Evolutionary conservation across 2,888 invertebrate species (phyloP).

Genomic region (Polydesmus complanatus): DNA sequence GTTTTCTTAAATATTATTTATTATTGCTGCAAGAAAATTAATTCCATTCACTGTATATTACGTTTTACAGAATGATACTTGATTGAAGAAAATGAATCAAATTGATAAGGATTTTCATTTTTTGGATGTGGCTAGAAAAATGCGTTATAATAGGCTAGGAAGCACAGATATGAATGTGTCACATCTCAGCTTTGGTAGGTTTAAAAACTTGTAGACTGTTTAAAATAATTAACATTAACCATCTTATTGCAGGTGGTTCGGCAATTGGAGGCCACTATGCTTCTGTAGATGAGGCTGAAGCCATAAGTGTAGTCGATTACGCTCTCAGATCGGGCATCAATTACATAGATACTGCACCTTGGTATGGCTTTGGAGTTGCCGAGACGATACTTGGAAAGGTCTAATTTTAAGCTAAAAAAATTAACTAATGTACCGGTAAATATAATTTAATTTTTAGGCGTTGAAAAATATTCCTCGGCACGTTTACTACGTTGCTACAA

Average conservation of each 20-base stretch:
- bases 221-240: neutral
- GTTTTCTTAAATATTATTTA: no score
- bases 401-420: constrained; percentile 4
- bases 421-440: neutral
- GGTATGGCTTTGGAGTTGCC: constrained; percentile 69
- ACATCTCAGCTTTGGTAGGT: constrained; percentile 26
- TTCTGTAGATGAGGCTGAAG: constrained; percentile 47
- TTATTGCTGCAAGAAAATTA: no score
- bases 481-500: constrained; percentile 78
- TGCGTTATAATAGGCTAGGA: constrained; percentile 60
- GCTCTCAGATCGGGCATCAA: constrained; percentile 69
- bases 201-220: neutral
- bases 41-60: no score
- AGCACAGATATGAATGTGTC: constrained; percentile 44
- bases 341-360: constrained; percentile 83
- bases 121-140: constrained; percentile 31
- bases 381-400: constrained; percentile 66
- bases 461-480: constrained; percentile 61
- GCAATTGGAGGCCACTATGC: constrained; percentile 15
- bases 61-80: no score
- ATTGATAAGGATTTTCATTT: neutral
- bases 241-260: constrained; percentile 18
- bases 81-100: neutral
- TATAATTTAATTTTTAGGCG: constrained; percentile 39
- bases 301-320: constrained; percentile 50